Evolutionary conservation across 2,113 vertebrate genomes (phyloP).

Genomic region (Oryzias celebensis): DNA sequence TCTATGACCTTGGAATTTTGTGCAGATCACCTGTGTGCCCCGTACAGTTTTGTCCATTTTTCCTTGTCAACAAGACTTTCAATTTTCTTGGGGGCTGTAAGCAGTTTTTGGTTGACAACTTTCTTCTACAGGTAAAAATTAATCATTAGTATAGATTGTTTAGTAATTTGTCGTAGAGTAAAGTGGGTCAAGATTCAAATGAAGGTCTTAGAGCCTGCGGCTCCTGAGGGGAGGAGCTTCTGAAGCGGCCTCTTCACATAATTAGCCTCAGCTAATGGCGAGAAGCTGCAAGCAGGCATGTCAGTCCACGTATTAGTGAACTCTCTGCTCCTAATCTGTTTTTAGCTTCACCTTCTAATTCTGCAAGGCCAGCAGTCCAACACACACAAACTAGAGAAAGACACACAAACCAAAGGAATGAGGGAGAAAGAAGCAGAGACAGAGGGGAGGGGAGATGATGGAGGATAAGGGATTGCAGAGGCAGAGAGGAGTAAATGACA

Average conservation of each 20-base stretch:
- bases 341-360: constrained; percentile 61
- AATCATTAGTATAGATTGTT: no score
- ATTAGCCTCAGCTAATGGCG: constrained; percentile 62
- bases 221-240: no score
- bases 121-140: no score
- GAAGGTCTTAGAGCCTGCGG: no score
- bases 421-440: constrained; percentile 19
- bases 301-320: constrained; percentile 46
- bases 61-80: no score
- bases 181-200: no score
- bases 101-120: no score
- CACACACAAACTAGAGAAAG: constrained; percentile 16
- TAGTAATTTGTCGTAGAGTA: no score
- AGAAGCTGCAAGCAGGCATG: constrained; percentile 45
- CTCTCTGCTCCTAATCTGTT: constrained; percentile 55
- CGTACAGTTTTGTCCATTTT: no score
- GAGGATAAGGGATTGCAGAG: constrained; percentile 13
- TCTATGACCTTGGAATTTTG: no score
- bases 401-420: constrained; percentile 25
- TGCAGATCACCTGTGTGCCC: no score
- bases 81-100: no score
- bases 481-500: constrained; percentile 21
- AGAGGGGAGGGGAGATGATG: constrained; percentile 11
- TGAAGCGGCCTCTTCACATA: constrained; percentile 55
- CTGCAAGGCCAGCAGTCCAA: constrained; percentile 35